Conservation (phyloP, 2,113 vertebrate genomes). For the Motacilla tschutschensis region DNA sequence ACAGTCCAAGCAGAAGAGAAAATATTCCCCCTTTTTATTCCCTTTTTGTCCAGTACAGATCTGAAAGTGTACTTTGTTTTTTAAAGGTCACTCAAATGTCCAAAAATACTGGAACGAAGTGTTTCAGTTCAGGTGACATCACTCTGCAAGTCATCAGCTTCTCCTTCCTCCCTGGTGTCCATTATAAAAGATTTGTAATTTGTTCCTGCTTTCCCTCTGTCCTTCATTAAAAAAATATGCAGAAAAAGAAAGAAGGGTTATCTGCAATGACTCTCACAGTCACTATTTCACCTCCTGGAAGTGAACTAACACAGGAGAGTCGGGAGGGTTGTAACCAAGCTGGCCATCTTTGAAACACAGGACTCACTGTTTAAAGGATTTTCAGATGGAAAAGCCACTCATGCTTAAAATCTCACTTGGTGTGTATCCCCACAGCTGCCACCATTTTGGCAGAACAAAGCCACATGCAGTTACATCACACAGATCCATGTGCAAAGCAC, state of each 20-base stretch:
- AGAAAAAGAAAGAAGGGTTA: neutral
- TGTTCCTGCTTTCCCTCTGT: neutral
- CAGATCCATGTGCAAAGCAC: rapidly evolving
- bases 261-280: neutral
- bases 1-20: neutral
- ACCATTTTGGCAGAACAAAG: neutral
- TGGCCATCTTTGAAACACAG: neutral
- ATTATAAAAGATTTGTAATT: neutral
- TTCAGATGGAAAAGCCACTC: neutral
- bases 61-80: neutral
- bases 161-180: neutral
- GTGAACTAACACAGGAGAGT: neutral
- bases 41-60: neutral
- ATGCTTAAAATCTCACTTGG: neutral
- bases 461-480: neutral
- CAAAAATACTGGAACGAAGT: neutral
- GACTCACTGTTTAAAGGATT: neutral
- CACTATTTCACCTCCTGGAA: neutral
- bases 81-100: neutral
- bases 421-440: neutral
- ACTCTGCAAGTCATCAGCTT: neutral
- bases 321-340: neutral
- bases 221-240: neutral
- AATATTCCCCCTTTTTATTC: neutral
- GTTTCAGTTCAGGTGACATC: neutral